Evolutionary conservation across 2,888 invertebrate genomes (phyloP), one percentile per base, ranked within the genome.

Genomic region (Cacoxenus indagator): DNA sequence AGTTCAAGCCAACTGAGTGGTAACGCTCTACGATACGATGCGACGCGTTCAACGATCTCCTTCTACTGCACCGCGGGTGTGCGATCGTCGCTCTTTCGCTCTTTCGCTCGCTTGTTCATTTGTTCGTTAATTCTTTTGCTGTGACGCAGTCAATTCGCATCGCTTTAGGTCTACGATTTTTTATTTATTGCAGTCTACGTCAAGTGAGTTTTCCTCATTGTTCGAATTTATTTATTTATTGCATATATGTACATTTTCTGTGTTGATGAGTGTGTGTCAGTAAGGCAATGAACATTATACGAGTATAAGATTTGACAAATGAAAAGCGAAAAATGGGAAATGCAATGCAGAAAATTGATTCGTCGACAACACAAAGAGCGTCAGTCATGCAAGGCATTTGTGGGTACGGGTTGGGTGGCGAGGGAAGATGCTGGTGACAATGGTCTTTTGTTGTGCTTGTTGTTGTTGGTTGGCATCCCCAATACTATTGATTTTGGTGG

Each of bases 81-180:
- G n/a, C n/a, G n/a, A n/a, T n/a, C n/a, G n/a, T 43, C 43, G 3
- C n/a, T 43, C 43, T 2, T 3, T 43, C 43, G n/a, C 4, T 43
- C 43, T 2, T 3, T 43, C 43, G 3, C n/a, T 43, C 43, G 4
- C 3, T 43, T n/a, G 43, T 43, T 43, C 43, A 2, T 57, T n/a
- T n/a, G 6, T n/a, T 59, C 24, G 22, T 55, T 43, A 5, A 14
- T 43, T 26, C 24, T 5, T 57, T 57, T 57, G 65, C 51, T 68
- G 68, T 69, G 74, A n/a, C n/a, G n/a, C n/a, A n/a, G n/a, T n/a
- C n/a, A n/a, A n/a, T n/a, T n/a, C n/a, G n/a, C 83, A 83, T 83
- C 80, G 79, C 83, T 78, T 71, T 81, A 74, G 71, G 62, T 71
- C 72, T 74, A 57, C 70, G 69, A 67, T 75, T 76, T 83, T 43